These are phyloP conservation scores for Cricetomys ansorgei DNA, from an alignment of 2,113 vertebrate species.

Conservation along the genomic window DNA sequence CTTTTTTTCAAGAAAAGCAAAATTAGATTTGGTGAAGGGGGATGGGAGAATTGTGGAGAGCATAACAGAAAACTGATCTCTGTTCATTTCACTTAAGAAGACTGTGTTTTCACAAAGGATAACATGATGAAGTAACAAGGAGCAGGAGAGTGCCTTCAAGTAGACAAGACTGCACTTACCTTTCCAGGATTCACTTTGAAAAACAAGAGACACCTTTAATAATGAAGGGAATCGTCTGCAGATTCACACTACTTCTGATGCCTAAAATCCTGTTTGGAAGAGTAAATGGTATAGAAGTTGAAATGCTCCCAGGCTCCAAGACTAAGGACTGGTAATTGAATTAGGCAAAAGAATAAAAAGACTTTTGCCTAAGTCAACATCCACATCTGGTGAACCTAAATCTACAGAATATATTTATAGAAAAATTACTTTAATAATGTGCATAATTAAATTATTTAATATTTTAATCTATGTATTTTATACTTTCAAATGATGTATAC, in stretches of 20 bases:
- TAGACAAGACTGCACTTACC: background rate
- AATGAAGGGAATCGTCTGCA: background rate
- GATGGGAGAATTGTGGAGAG: background rate
- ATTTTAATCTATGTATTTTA: background rate
- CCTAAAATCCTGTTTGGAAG: background rate
- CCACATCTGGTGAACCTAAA: no score
- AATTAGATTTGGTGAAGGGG: background rate
- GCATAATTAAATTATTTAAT: background rate
- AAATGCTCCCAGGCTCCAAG: no score
- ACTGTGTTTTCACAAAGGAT: background rate
- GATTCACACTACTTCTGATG: background rate
- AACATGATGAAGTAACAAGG: background rate
- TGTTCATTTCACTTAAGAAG: background rate
- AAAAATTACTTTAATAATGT: background rate
- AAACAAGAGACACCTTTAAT: accelerated
- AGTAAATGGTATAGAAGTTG: no score
- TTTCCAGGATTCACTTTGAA: background rate
- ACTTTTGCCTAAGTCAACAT: no score
- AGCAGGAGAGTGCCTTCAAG: background rate
- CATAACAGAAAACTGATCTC: background rate
- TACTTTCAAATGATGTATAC: background rate
- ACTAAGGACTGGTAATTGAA: no score
- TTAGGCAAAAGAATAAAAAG: no score
- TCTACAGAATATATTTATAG: background rate
- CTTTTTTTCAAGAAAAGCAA: background rate